Conservation (phyloP, 2,113 vertebrate species). For the Bubo scandiacus region DNA sequence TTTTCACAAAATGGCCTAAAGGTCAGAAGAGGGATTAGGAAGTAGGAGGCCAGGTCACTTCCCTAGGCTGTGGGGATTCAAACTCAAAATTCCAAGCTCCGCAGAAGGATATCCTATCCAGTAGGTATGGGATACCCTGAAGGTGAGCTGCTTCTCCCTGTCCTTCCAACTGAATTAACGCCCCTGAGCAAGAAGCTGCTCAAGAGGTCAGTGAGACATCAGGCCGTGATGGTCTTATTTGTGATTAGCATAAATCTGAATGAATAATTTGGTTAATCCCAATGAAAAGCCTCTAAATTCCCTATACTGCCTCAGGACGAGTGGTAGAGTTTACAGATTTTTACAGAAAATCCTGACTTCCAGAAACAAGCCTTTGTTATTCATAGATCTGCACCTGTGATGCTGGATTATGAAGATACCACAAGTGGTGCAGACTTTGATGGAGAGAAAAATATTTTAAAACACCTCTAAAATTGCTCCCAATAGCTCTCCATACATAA, state of each 20-base stretch:
- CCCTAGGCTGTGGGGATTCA: neutral
- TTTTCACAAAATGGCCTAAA: neutral
- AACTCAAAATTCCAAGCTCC: neutral
- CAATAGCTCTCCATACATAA: neutral
- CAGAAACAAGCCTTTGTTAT: constrained; percentile 2
- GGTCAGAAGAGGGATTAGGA: neutral
- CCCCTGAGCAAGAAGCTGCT: neutral
- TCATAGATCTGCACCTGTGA: neutral
- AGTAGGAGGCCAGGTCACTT: neutral
- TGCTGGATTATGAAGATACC: neutral
- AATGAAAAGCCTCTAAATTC: neutral
- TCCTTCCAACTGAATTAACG: neutral
- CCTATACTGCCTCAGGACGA: neutral
- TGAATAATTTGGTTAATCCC: neutral
- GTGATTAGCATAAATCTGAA: neutral
- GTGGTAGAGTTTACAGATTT: neutral
- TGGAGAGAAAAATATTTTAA: constrained; percentile 23
- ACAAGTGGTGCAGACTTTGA: neutral
- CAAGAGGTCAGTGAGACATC: neutral
- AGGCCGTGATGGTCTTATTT: neutral
- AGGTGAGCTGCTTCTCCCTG: neutral
- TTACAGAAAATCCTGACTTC: neutral
- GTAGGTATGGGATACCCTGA: neutral
- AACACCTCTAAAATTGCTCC: constrained; percentile 23
- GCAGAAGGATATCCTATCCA: neutral